Percentiles rank a stretch among this genome's conserved stretches.
Evolutionary conservation across 2,113 vertebrate genomes (phyloP).

Genomic region (Tragulus kanchil): DNA sequence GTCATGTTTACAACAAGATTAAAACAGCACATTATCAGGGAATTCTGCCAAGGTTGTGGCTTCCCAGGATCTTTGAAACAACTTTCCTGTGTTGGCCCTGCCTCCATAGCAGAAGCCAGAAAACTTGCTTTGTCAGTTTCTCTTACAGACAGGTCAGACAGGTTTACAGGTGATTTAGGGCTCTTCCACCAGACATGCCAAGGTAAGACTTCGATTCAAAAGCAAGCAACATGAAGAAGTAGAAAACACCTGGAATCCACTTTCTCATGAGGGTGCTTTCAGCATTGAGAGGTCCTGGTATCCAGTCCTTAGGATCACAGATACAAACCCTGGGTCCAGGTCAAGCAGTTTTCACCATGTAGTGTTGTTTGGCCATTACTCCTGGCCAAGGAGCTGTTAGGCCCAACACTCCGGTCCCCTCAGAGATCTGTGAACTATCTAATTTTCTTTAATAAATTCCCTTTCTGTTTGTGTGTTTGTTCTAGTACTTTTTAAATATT

Average conservation of each 20-base stretch:
- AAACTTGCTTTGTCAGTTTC: conserved; percentile 6
- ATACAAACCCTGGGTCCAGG: not conserved
- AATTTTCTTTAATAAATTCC: not conserved
- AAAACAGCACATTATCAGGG: not conserved
- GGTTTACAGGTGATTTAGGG: not conserved
- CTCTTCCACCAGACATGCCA: not conserved
- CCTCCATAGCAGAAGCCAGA: conserved; percentile 19
- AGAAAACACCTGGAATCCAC: not conserved
- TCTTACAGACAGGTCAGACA: not conserved
- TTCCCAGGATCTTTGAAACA: not conserved
- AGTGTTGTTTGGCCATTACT: not conserved
- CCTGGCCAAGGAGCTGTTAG: not conserved
- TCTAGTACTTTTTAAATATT: not conserved
- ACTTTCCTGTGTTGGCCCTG: not conserved
- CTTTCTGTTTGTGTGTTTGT: not conserved
- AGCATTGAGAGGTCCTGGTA: not conserved
- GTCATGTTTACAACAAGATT: not conserved
- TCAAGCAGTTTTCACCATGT: not conserved
- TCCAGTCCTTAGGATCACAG: not conserved
- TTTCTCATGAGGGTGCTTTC: not conserved
- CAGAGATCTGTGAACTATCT: not conserved
- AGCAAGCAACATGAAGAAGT: not conserved
- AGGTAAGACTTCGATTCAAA: not conserved
- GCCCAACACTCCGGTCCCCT: not conserved
- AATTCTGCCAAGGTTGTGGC: not conserved